Conservation (phyloP, 2,797 vertebrate genomes). For the Hypotaenidia okinawae region DNA sequence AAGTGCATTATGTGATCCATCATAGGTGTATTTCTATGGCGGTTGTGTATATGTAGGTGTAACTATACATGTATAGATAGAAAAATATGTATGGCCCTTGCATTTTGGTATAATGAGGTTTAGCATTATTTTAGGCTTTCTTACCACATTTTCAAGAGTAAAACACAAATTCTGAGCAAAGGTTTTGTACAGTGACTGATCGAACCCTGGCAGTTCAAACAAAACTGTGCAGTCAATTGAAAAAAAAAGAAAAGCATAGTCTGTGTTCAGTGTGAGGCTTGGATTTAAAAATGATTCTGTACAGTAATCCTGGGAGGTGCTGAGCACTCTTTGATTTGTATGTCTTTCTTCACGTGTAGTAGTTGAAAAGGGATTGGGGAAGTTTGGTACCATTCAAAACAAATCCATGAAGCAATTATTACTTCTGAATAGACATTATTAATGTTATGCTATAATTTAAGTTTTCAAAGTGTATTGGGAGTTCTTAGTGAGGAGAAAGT, state of each 20-base stretch:
- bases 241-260: not conserved
- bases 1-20: not conserved
- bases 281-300: not conserved
- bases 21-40: not conserved
- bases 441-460: not conserved
- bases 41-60: not conserved
- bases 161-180: not conserved
- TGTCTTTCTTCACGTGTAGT: not conserved
- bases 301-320: not conserved
- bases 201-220: not conserved
- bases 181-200: not conserved
- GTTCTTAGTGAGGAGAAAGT: not conserved
- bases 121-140: not conserved
- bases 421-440: constrained; percentile 32
- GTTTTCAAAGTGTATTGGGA: constrained; percentile 32
- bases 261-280: not conserved
- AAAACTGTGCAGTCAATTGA: not conserved
- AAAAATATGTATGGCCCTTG: not conserved
- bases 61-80: not conserved
- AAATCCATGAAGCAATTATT: not conserved
- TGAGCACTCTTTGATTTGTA: not conserved
- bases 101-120: not conserved
- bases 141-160: not conserved
- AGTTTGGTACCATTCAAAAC: not conserved
- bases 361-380: not conserved